Percentiles rank a stretch among this genome's conserved stretches.
Evolutionary conservation across 2,113 vertebrate species (phyloP).

Genomic region (Cervus canadensis): DNA sequence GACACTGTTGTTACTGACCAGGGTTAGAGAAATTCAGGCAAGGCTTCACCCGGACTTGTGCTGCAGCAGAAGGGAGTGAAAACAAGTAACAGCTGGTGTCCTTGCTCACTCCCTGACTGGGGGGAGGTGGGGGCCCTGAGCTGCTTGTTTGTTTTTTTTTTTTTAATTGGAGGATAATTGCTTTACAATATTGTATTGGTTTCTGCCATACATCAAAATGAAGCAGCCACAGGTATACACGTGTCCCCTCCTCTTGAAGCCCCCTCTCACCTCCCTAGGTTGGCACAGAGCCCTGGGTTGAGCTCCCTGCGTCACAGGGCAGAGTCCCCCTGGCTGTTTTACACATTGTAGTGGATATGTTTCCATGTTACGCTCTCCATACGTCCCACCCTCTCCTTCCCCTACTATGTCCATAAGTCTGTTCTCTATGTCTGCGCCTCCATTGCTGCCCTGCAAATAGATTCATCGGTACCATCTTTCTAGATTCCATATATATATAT

Average conservation of each 20-base stretch:
- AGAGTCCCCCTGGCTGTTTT: not conserved
- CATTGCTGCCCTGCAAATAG: not conserved
- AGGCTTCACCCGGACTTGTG: not conserved
- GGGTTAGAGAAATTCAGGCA: not conserved
- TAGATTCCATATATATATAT: not conserved
- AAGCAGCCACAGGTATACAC: not conserved
- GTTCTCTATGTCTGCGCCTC: not conserved
- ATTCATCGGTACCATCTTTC: not conserved
- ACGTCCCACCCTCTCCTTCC: not conserved
- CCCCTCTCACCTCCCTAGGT: not conserved
- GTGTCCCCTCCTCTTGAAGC: not conserved
- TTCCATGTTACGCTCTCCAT: not conserved
- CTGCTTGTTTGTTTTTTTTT: not conserved
- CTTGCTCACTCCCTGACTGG: not conserved
- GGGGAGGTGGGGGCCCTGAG: not conserved
- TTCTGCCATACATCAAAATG: not conserved
- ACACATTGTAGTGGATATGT: not conserved
- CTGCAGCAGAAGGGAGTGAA: not conserved
- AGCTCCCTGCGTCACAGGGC: rapidly evolving
- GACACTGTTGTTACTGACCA: not conserved
- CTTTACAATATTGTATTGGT: not conserved
- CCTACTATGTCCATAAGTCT: not conserved
- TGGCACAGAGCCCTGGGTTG: not conserved
- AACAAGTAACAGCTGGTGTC: not conserved
- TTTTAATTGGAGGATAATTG: not conserved